Evolutionary conservation across 1,140 invertebrate species (phyloP), one percentile per base, ranked within the genome.

Genomic region (Sipha flava): DNA sequence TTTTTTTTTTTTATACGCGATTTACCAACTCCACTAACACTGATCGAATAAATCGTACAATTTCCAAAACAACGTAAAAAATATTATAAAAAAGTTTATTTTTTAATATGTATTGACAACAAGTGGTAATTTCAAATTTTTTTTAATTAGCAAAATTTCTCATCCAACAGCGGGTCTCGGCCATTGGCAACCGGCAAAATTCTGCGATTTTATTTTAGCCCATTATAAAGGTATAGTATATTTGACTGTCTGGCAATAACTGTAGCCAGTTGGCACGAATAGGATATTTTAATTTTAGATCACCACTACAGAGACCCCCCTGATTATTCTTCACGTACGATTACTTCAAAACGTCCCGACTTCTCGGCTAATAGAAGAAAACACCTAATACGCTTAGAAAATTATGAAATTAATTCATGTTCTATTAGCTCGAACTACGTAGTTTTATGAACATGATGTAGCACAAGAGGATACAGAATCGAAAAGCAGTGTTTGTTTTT

Each of bases 251-350:
- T 57, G 73, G 73, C 73, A 77, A 57, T 54, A 54, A 77, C 73
- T 43, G 47, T 57, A 77, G 73, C 49, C 73, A 77, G 73, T 77
- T 77, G 73, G 73, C 73, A 77, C 73, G 21, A 77, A 77, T 59
- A 29, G 52, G 1, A 75, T 26, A 40, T 18, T 37, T 77, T 77
- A 77, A 77, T 31, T 77, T 40, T 77, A 77, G 73, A 77, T 21
- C 37, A 47, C 9, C 6, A n/a, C 18, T n/a, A 29, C 40, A 47
- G 45, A 47, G 40, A 70, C 66, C 66, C 40, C 66, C 66, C 43
- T 18, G 40, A 47, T 47, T 47, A 70, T 70, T 70, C 66, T 29
- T 70, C 23, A 6, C 29, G 66, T 70, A 47, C 16, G 7, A 70
- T 43, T 29, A 31, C 66, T 45, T 14, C 16, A 9, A 68, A 45